These are phyloP conservation scores for Teleogryllus oceanicus DNA, from an alignment of 2,888 invertebrate genomes.

Conservation along the genomic window DNA sequence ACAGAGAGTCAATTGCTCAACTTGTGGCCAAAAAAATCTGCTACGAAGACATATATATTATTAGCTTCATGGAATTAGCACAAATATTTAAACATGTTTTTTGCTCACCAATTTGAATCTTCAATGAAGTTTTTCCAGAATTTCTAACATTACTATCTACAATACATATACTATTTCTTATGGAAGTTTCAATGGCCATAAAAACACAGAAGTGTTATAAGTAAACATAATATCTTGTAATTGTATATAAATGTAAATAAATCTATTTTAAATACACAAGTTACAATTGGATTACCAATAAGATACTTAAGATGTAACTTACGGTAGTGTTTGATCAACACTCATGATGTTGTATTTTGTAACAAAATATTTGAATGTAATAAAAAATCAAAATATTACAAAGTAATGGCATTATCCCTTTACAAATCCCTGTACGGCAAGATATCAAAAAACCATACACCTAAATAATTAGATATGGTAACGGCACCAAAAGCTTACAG, in stretches of 20 bases:
- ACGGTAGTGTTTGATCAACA: background rate
- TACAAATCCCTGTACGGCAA: no score
- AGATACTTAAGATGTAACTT: background rate
- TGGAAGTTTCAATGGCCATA: background rate
- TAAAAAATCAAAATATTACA: background rate
- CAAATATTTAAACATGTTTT: background rate
- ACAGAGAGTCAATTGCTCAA: no score
- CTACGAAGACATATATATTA: no score
- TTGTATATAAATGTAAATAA: constrained; percentile 12
- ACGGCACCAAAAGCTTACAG: no score
- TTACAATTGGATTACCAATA: background rate
- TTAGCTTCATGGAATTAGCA: no score
- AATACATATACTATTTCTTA: background rate
- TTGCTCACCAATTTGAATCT: background rate
- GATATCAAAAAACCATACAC: no score
- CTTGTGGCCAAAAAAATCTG: no score
- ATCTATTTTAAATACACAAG: background rate
- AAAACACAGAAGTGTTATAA: background rate
- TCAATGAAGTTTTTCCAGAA: background rate
- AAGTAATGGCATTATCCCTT: no score
- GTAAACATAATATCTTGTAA: background rate
- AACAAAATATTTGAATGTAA: constrained; percentile 1
- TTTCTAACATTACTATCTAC: background rate
- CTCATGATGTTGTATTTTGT: background rate
- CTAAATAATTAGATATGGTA: no score